phyloP scores from a whole-genome alignment of 2,888 invertebrate species.

The Odontocerum albicorne region DNA sequence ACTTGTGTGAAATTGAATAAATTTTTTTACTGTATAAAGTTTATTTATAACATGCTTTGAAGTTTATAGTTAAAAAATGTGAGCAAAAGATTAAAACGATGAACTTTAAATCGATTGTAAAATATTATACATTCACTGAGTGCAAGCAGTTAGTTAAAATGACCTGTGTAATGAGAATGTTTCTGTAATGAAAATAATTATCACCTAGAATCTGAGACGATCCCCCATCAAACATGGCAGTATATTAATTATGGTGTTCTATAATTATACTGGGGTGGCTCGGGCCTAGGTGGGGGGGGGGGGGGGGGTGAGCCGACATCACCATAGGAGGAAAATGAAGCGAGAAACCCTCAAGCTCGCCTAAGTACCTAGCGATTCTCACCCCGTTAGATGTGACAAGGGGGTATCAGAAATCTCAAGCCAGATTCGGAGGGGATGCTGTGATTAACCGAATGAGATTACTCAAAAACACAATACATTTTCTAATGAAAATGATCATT shows the following conservation, averaged over 20 bases:
- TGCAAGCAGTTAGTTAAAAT: no score
- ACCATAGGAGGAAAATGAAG: background rate
- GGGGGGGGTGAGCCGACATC: no score
- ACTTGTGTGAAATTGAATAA: no score
- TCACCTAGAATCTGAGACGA: constrained; percentile 3
- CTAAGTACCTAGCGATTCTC: constrained; percentile 8
- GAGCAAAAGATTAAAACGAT: no score
- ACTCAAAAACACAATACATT: background rate
- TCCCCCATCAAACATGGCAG: constrained; percentile 12
- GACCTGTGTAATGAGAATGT: no score
- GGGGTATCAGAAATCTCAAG: background rate
- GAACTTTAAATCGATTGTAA: no score
- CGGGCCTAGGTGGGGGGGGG: no score
- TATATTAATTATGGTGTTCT: constrained; percentile 32
- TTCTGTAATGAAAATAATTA: background rate
- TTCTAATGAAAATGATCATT: background rate
- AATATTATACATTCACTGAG: no score
- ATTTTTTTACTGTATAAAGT: no score
- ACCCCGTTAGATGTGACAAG: constrained; percentile 7
- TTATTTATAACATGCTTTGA: no score
- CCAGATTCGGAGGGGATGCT: background rate
- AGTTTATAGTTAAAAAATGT: no score
- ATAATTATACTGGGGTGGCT: constrained; percentile 30
- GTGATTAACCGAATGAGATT: constrained; percentile 7
- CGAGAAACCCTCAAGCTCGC: constrained; percentile 1